Evolutionary conservation across 1,140 invertebrate genomes (phyloP).

Genomic region (Solen grandis): DNA sequence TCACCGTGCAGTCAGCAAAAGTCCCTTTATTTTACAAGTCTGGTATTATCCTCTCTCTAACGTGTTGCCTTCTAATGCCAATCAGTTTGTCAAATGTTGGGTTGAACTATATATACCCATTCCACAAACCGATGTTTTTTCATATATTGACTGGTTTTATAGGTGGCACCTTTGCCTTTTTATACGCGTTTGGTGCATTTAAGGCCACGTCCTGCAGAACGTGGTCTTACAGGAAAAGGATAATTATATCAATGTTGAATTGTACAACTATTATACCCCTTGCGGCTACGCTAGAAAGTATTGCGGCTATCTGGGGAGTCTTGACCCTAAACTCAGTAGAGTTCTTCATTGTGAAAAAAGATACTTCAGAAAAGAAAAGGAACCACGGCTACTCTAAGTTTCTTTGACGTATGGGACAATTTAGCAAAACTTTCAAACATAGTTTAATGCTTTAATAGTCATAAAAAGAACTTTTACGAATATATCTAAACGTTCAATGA

Average conservation of each 20-base stretch:
- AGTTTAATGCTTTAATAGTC: too few relatives aligned
- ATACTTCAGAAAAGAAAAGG: conserved; percentile 3
- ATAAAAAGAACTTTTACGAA: too few relatives aligned
- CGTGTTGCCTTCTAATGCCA: conserved; percentile 97
- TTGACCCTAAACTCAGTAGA: conserved; percentile 31
- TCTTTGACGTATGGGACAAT: too few relatives aligned
- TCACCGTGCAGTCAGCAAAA: conserved; percentile 93
- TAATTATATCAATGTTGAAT: conserved; percentile 84
- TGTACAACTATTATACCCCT: conserved; percentile 39
- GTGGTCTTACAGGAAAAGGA: conserved; percentile 87
- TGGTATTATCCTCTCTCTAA: conserved; percentile 92
- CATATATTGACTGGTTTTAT: conserved; percentile 94
- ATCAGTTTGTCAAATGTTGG: conserved; percentile 94
- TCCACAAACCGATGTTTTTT: conserved; percentile 87
- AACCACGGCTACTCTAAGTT: too few relatives aligned
- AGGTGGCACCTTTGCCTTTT: conserved; percentile 94
- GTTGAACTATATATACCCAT: conserved; percentile 90
- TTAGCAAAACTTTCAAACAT: too few relatives aligned
- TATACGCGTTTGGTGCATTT: conserved; percentile 97
- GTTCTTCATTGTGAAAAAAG: conserved; percentile 54
- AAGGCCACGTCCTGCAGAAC: conserved; percentile 95
- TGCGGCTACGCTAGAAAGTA: conserved; percentile 34
- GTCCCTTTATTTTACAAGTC: conserved; percentile 92
- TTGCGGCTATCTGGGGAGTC: conserved; percentile 45
- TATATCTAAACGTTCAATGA: too few relatives aligned